phyloP scores from a whole-genome alignment of 2,113 vertebrate species.

The Pedetes capensis region DNA sequence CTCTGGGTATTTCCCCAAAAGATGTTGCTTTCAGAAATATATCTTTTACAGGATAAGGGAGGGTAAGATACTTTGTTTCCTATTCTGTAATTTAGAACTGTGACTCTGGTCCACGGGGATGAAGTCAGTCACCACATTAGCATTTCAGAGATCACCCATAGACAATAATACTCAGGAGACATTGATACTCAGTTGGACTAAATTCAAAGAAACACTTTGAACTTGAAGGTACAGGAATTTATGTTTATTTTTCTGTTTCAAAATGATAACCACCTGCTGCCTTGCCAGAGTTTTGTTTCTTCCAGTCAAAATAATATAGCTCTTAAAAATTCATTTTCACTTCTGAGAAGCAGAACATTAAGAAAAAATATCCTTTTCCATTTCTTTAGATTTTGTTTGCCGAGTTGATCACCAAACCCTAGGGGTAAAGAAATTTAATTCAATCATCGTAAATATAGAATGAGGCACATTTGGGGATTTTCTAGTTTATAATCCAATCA shows the following conservation, averaged over 20 bases:
- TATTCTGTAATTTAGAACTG: not conserved
- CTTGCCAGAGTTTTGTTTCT: conserved; percentile 63
- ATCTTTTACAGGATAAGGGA: not conserved
- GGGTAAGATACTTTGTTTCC: not conserved
- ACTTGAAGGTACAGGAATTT: conserved; percentile 45
- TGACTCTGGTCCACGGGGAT: not conserved
- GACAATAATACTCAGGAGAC: conserved; percentile 24
- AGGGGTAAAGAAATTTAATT: conserved; percentile 38
- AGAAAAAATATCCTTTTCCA: conserved; percentile 52
- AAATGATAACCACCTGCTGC: conserved; percentile 55
- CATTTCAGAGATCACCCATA: conserved; percentile 47
- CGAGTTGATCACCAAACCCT: conserved; percentile 58
- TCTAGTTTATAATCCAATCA: conserved; percentile 37
- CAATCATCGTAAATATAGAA: conserved; percentile 58
- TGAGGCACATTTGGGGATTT: conserved; percentile 45
- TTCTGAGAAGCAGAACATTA: conserved; percentile 50
- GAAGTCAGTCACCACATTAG: not conserved
- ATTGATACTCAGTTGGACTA: not conserved
- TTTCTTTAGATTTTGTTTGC: conserved; percentile 61
- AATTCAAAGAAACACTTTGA: conserved; percentile 56
- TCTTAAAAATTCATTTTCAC: conserved; percentile 66
- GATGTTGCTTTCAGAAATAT: not conserved
- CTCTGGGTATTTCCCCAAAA: not conserved
- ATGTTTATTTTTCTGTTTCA: conserved; percentile 62
- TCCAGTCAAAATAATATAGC: conserved; percentile 46